Conservation (phyloP, 2,797 vertebrate species). For the Acrossocheilus fasciatus region DNA sequence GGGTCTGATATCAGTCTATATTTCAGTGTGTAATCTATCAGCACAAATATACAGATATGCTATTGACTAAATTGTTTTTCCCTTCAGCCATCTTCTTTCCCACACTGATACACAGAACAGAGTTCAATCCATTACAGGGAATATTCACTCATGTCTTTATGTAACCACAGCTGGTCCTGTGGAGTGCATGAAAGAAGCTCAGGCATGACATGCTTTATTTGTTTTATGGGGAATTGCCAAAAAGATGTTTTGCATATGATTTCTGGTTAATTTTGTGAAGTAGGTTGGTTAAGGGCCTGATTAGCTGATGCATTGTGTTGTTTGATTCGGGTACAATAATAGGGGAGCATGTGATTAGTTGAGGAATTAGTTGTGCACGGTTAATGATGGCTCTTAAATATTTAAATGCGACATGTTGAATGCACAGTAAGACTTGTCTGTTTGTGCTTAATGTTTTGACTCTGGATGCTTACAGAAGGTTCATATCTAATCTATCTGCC, state of each 20-base stretch:
- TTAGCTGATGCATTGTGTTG: neutral
- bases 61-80: neutral
- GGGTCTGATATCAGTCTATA: neutral
- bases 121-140: neutral
- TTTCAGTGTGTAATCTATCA: conserved; percentile 8
- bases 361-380: conserved; percentile 2
- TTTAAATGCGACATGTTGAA: neutral
- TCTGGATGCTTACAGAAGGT: neutral
- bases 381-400: conserved; percentile 1
- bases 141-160: conserved; percentile 7
- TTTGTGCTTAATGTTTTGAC: neutral
- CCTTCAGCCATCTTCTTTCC: neutral
- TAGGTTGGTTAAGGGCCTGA: neutral
- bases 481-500: neutral
- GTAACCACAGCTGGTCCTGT: conserved; percentile 70
- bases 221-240: neutral
- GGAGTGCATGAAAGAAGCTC: conserved; percentile 44
- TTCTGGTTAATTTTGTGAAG: neutral
- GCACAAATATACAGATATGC: conserved; percentile 3
- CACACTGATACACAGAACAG: neutral
- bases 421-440: neutral
- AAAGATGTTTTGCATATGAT: neutral
- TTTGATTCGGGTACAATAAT: neutral
- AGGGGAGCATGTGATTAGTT: conserved; percentile 17
- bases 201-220: neutral